Conservation (phyloP, 2,797 vertebrate species). For the Stomatorhinus walkeri region DNA sequence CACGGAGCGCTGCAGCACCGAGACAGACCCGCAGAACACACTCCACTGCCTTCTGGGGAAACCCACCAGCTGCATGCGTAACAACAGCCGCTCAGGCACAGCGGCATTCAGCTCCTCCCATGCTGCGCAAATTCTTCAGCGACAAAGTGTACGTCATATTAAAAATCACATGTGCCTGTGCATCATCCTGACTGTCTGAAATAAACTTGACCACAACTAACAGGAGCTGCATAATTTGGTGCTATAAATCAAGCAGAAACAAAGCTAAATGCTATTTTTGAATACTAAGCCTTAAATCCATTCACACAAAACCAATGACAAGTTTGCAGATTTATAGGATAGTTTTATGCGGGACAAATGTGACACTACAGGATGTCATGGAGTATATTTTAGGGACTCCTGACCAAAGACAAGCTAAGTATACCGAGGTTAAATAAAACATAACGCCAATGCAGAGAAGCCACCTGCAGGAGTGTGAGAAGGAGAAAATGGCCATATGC, state of each 20-base stretch:
- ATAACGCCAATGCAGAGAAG: not conserved
- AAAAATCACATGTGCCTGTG: not conserved
- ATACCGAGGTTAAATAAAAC: not conserved
- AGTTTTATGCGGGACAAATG: not conserved
- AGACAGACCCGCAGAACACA: not conserved
- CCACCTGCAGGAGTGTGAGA: not conserved
- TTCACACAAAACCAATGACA: not conserved
- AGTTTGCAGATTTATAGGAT: not conserved
- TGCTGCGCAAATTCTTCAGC: not conserved
- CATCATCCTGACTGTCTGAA: not conserved
- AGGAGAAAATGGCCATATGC: not conserved
- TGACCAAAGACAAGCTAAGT: not conserved
- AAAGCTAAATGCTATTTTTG: not conserved
- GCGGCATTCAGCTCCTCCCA: not conserved
- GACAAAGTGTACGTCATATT: not conserved
- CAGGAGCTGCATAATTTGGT: not conserved
- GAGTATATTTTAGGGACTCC: not conserved
- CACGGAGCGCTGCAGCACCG: not conserved
- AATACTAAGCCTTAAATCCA: not conserved
- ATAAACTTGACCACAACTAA: not conserved
- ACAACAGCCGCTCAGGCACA: not conserved
- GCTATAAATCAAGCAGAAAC: not conserved
- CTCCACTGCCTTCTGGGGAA: not conserved
- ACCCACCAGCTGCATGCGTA: not conserved
- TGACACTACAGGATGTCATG: not conserved